phyloP scores from a whole-genome alignment of 2,113 vertebrate species.

The Phylloscopus trochilus region DNA sequence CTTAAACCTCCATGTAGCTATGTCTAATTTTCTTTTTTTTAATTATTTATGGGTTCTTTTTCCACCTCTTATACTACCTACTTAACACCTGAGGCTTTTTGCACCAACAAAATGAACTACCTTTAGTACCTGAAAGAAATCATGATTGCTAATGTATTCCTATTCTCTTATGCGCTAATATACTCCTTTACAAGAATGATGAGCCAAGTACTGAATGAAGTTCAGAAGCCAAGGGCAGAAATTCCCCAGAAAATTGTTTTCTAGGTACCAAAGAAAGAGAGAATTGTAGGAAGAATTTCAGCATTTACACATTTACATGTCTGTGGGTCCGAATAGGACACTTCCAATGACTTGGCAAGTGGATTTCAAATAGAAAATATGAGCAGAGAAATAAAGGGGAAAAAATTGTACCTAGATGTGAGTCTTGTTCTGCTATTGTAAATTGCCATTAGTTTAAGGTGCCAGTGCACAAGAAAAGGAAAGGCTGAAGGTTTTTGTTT shows the following conservation, averaged over 20 bases:
- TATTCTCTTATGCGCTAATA: neutral
- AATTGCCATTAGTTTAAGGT: conserved; percentile 30
- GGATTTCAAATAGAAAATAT: conserved; percentile 30
- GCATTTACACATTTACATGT: conserved; percentile 27
- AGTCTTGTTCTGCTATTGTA: conserved; percentile 4
- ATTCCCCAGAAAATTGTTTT: neutral
- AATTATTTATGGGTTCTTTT: conserved; percentile 3
- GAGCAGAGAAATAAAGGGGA: conserved; percentile 12
- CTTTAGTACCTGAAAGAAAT: conserved; percentile 1
- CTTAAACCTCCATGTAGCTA: neutral
- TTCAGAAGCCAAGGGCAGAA: conserved; percentile 10
- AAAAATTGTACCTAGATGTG: conserved; percentile 44
- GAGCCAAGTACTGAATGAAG: neutral
- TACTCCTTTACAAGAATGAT: neutral
- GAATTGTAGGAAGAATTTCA: neutral
- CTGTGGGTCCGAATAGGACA: neutral
- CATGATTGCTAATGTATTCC: neutral
- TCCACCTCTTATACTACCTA: neutral
- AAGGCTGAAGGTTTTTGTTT: neutral
- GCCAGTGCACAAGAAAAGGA: neutral
- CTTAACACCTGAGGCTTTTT: conserved; percentile 11
- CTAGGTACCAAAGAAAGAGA: neutral
- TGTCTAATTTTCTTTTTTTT: neutral
- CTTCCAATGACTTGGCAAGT: conserved; percentile 34
- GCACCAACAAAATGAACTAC: conserved; percentile 12